Conservation (phyloP, 1,140 invertebrate species). For the Drosophila tropicalis region DNA sequence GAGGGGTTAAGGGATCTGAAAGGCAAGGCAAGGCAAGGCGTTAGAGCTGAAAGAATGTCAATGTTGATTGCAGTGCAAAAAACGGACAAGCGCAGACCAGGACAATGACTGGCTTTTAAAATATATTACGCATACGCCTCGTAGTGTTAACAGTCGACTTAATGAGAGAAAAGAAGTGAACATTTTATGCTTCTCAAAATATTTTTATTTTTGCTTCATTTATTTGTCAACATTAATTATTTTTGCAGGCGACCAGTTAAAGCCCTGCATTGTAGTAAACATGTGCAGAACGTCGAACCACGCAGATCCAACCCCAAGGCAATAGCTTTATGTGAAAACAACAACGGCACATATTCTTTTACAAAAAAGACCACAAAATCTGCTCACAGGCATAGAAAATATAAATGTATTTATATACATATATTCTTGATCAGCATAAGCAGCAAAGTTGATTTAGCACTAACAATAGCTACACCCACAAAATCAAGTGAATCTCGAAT, state of each 20-base stretch:
- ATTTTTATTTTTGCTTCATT: not conserved
- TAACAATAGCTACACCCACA: no score
- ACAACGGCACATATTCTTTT: slow-evolving; percentile 15
- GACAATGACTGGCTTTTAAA: slow-evolving; percentile 38
- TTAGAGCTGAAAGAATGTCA: slow-evolving; percentile 47
- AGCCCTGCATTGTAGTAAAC: not conserved
- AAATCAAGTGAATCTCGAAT: no score
- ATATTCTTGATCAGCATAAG: no score
- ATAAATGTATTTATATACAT: no score
- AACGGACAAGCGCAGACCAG: slow-evolving; percentile 39
- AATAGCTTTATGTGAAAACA: slow-evolving; percentile 34
- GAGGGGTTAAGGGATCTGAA: not conserved
- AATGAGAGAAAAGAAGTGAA: slow-evolving; percentile 15
- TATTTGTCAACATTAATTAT: slow-evolving; percentile 3
- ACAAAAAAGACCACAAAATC: not conserved
- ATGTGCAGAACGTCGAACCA: not conserved
- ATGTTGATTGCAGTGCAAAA: slow-evolving; percentile 51
- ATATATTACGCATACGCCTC: slow-evolving; percentile 21
- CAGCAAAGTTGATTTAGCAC: no score
- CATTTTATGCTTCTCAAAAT: not conserved
- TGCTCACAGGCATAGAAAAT: not conserved
- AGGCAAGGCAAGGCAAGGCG: no score
- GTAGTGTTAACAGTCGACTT: not conserved
- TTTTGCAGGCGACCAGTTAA: not conserved
- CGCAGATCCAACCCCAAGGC: slow-evolving; percentile 14